Conservation (phyloP, 2,113 vertebrate species). For the Serinus canaria region DNA sequence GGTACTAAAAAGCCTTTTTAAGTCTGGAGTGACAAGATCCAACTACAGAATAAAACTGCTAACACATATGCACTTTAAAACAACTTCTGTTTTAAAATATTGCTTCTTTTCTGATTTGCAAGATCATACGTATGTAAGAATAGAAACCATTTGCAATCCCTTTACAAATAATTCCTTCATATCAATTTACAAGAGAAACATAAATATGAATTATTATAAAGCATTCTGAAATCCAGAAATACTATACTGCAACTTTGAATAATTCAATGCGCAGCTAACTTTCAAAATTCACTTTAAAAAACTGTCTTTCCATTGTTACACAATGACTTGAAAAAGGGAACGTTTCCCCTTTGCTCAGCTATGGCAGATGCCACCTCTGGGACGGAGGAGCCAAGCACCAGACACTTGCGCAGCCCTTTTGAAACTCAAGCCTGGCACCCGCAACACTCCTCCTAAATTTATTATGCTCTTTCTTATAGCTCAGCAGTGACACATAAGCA, state of each 20-base stretch:
- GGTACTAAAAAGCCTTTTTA: background rate
- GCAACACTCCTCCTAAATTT: background rate
- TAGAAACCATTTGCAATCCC: background rate
- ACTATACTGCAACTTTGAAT: background rate
- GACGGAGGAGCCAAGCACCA: background rate
- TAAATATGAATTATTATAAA: background rate
- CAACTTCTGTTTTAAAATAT: background rate
- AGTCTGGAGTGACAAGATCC: background rate
- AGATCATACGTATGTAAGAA: background rate
- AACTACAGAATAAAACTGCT: background rate
- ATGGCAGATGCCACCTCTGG: background rate
- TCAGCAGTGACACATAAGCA: background rate
- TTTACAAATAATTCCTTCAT: background rate
- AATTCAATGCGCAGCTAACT: background rate
- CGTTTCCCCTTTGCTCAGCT: background rate
- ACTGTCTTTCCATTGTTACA: background rate
- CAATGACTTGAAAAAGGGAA: background rate
- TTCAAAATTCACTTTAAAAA: background rate
- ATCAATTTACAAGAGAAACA: background rate
- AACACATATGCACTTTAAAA: background rate
- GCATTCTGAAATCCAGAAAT: background rate
- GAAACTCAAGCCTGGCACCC: background rate
- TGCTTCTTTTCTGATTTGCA: background rate
- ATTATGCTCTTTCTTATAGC: background rate
- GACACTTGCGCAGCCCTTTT: background rate